phyloP scores from a whole-genome alignment of 2,797 vertebrate genomes.

The Gymnoscopelus braueri region DNA sequence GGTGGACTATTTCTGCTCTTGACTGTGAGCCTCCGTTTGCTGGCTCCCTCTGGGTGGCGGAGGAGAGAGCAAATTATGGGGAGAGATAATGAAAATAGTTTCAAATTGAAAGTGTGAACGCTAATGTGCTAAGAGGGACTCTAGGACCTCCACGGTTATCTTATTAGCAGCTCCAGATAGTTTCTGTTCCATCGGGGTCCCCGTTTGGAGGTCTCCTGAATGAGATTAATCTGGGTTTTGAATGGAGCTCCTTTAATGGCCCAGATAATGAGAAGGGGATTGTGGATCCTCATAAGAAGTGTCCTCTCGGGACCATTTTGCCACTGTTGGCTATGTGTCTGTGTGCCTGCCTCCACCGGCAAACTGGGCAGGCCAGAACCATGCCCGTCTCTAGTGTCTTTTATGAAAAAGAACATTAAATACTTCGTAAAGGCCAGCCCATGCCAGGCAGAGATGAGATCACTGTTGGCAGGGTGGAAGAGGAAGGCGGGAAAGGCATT shows the following conservation, averaged over 20 bases:
- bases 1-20: constrained; percentile 76
- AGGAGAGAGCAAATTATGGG: constrained; percentile 80
- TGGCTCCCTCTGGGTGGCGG: constrained; percentile 76
- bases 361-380: constrained; percentile 27
- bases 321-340: constrained; percentile 51
- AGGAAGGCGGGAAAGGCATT: constrained; percentile 33
- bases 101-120: constrained; percentile 83
- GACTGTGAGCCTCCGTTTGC: constrained; percentile 76
- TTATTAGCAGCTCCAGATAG: constrained; percentile 84
- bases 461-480: constrained; percentile 42
- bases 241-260: constrained; percentile 76
- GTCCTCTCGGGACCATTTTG: constrained; percentile 60
- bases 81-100: constrained; percentile 85
- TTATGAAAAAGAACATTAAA: constrained; percentile 51
- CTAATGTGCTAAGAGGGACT: constrained; percentile 83
- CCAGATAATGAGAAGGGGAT: constrained; percentile 76
- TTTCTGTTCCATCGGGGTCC: constrained; percentile 74
- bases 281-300: constrained; percentile 60
- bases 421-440: constrained; percentile 39
- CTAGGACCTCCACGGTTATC: constrained; percentile 81
- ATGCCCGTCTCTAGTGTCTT: constrained; percentile 41
- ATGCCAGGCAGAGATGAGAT: constrained; percentile 40
- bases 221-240: constrained; percentile 80
- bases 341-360: constrained; percentile 37
- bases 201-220: constrained; percentile 74